Percentiles rank a stretch among this genome's conserved stretches.
Evolutionary conservation across 2,113 vertebrate species (phyloP).

Genomic region (Phainopepla nitens): DNA sequence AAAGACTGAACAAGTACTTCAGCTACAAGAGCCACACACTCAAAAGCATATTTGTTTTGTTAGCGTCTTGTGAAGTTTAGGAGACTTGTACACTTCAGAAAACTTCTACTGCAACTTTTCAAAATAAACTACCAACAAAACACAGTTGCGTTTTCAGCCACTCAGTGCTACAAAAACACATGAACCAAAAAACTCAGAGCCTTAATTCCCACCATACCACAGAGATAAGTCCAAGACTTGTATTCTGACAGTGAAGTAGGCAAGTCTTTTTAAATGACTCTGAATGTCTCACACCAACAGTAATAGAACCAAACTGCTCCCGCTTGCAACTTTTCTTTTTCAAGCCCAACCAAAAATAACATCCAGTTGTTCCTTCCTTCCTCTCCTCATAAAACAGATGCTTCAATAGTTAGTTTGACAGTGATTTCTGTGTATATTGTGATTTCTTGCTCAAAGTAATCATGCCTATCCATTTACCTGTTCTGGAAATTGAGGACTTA

Average conservation of each 20-base stretch:
- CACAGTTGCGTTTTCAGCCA: background rate
- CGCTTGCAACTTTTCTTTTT: background rate
- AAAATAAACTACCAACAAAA: background rate
- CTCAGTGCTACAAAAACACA: fast-evolving
- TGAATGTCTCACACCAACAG: background rate
- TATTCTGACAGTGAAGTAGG: background rate
- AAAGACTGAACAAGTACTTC: background rate
- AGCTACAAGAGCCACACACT: background rate
- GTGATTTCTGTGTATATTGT: background rate
- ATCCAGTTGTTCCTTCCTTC: background rate
- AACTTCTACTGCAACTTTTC: background rate
- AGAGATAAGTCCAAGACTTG: background rate
- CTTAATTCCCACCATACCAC: background rate
- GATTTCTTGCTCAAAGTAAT: background rate
- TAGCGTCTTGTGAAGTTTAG: background rate
- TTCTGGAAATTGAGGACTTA: fast-evolving
- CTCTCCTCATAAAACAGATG: background rate
- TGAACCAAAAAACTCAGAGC: background rate
- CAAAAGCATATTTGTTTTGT: background rate
- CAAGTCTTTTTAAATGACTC: background rate
- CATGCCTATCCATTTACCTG: background rate
- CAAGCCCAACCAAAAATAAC: background rate
- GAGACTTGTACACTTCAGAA: background rate
- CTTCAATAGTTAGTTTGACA: background rate
- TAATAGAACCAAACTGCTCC: background rate